Evolutionary conservation across 2,888 invertebrate species (phyloP).

Genomic region (Steinernema carpocapsae): DNA sequence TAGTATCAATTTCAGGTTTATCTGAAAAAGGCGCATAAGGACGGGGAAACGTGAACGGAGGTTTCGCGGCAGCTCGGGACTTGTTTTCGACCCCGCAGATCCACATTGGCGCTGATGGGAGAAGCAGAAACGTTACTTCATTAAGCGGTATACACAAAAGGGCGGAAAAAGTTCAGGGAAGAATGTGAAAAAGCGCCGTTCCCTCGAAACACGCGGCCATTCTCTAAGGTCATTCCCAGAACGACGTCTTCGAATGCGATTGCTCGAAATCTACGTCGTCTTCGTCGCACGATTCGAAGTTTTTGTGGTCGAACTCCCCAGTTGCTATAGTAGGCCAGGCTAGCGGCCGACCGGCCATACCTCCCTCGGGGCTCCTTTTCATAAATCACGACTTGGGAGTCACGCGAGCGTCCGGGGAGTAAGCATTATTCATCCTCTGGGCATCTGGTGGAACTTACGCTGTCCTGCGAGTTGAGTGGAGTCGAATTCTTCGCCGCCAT

Average conservation of each 20-base stretch:
- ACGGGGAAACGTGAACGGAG: too few relatives aligned
- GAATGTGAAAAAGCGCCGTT: not conserved
- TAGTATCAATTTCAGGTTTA: constrained; percentile 94
- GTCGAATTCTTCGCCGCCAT: constrained; percentile 22
- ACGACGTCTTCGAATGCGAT: not conserved
- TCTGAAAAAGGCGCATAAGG: constrained; percentile 76
- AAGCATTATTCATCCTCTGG: not conserved
- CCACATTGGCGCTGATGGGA: not conserved
- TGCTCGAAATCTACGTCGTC: too few relatives aligned
- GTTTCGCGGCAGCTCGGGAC: too few relatives aligned
- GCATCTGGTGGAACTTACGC: not conserved
- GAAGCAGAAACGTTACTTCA: not conserved
- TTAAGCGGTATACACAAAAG: not conserved
- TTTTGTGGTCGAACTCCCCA: not conserved
- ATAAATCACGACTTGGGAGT: not conserved
- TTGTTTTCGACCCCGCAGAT: too few relatives aligned
- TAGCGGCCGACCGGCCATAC: too few relatives aligned
- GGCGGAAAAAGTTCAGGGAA: not conserved
- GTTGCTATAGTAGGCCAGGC: not conserved
- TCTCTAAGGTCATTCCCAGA: not conserved
- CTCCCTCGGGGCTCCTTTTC: not conserved
- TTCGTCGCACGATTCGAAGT: not conserved
- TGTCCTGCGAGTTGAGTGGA: constrained; percentile 11
- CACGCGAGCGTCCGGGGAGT: not conserved
- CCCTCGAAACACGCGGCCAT: not conserved